Conservation (phyloP, 2,888 invertebrate genomes). For the Hermaeophaga mercurialis region DNA sequence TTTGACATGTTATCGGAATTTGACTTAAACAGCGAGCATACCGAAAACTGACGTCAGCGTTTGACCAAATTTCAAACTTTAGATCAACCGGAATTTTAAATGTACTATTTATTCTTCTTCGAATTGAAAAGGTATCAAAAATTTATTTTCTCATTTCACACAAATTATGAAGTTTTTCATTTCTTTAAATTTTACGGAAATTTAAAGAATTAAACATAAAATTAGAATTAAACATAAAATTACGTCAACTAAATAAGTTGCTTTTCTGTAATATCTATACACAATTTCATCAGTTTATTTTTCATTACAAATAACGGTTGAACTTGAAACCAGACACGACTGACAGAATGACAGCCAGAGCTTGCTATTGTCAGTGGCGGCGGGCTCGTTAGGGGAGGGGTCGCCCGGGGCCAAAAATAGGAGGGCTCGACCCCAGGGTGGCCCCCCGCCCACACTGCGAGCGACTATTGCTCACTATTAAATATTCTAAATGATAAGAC, state of each 20-base stretch:
- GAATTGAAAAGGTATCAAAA: no score
- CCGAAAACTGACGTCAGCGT: conserved; percentile 44
- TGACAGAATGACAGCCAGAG: conserved; percentile 40
- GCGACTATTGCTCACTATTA: conserved; percentile 59
- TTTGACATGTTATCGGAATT: not conserved
- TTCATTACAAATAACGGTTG: conserved; percentile 3
- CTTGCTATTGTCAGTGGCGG: conserved; percentile 54
- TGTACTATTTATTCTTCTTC: no score
- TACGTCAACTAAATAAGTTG: no score
- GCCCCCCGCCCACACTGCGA: conserved; percentile 52
- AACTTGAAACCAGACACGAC: conserved; percentile 24
- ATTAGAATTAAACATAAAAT: no score
- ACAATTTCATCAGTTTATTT: not conserved
- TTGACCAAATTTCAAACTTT: conserved; percentile 21
- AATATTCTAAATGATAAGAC: conserved; percentile 59
- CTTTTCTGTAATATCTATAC: no score
- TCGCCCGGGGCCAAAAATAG: conserved; percentile 39
- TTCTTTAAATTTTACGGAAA: no score
- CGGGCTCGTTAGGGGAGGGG: conserved; percentile 53
- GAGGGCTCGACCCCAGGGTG: conserved; percentile 46
- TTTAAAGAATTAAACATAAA: no score
- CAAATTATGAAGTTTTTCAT: no score
- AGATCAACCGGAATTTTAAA: conserved; percentile 11
- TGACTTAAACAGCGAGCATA: conserved; percentile 42
- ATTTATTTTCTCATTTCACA: no score